phyloP scores from a whole-genome alignment of 2,888 invertebrate genomes.

The Pollenia griseotomentosa region DNA sequence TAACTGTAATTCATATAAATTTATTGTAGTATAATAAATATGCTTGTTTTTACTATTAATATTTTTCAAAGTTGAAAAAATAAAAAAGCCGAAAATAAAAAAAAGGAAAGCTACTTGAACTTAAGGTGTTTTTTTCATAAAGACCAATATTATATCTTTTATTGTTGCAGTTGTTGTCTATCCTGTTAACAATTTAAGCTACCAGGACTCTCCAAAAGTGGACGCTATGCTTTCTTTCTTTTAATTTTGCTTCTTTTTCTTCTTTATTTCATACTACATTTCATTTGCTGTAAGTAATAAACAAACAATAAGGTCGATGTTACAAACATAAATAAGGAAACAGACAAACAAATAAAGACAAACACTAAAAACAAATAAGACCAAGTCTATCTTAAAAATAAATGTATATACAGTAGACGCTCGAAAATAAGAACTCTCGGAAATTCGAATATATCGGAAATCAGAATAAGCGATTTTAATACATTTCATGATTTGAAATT shows the following conservation, averaged over 20 bases:
- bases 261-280: constrained; percentile 26
- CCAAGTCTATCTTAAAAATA: constrained; percentile 17
- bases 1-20: neutral
- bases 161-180: constrained; percentile 17
- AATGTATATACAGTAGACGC: neutral
- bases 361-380: constrained; percentile 19
- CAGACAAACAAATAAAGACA: constrained; percentile 39
- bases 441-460: neutral
- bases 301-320: constrained; percentile 64
- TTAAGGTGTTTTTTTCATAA: neutral
- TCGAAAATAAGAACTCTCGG: neutral
- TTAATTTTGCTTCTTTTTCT: neutral
- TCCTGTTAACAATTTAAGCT: constrained; percentile 54
- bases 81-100: neutral
- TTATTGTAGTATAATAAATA: neutral
- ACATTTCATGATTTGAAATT: too few relatives aligned
- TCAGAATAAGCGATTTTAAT: too few relatives aligned
- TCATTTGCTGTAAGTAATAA: constrained; percentile 60
- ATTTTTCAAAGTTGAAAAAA: constrained; percentile 24
- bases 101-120: constrained; percentile 31
- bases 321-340: constrained; percentile 56
- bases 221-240: constrained; percentile 9
- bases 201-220: constrained; percentile 6
- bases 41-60: neutral
- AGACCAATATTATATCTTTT: constrained; percentile 32